Conservation (phyloP, 2,888 invertebrate genomes). For the Antheraea assamensis region DNA sequence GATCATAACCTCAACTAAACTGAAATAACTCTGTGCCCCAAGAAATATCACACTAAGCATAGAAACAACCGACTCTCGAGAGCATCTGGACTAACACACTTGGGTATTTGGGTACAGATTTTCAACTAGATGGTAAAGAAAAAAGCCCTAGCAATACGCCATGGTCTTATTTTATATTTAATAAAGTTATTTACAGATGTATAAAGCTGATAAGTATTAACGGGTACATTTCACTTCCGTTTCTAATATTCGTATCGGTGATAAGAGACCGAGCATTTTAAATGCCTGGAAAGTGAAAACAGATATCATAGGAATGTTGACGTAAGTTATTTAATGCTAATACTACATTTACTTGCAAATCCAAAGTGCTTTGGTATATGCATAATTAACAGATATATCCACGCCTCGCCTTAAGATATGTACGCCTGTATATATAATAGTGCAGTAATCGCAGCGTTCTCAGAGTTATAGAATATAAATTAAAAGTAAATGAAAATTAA, state of each 20-base stretch:
- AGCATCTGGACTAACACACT: too few species aligned
- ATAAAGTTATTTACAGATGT: neutral
- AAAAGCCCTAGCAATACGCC: too few species aligned
- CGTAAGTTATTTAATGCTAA: constrained; percentile 31
- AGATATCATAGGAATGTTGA: constrained; percentile 29
- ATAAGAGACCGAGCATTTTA: constrained; percentile 27
- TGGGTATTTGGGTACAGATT: too few species aligned
- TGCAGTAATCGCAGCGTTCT: neutral
- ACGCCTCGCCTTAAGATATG: neutral
- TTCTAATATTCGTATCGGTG: constrained; percentile 17
- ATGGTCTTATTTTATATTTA: too few species aligned
- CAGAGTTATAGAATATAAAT: neutral
- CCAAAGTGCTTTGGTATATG: neutral
- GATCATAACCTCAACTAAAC: too few species aligned
- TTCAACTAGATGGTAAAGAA: too few species aligned
- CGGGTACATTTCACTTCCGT: constrained; percentile 15
- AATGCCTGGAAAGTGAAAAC: constrained; percentile 42
- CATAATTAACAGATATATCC: neutral
- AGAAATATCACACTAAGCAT: too few species aligned
- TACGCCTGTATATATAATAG: neutral
- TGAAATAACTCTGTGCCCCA: too few species aligned
- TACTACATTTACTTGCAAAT: constrained; percentile 38
- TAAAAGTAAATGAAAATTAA: neutral
- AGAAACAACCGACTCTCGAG: too few species aligned
- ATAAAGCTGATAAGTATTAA: neutral